Evolutionary conservation across 2,888 invertebrate species (phyloP).

Genomic region (Chloroclystis v-ata): DNA sequence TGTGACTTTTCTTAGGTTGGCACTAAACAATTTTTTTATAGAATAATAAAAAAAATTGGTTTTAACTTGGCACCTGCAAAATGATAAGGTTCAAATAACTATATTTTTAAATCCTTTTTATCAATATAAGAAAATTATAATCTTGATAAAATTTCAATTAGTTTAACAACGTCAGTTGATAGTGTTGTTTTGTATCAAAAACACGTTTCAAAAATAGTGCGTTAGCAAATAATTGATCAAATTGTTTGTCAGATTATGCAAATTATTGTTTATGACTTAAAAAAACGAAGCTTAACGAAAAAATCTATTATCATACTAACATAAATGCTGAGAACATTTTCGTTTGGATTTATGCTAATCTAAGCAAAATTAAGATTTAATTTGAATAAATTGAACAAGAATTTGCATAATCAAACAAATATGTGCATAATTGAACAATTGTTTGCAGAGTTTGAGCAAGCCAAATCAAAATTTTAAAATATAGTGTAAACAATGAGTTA

Average conservation of each 20-base stretch:
- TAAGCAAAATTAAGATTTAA: no score
- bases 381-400: background rate
- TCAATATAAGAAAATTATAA: background rate
- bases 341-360: no score
- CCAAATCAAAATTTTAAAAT: background rate
- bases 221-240: background rate
- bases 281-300: no score
- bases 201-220: background rate
- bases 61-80: no score
- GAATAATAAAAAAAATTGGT: no score
- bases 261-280: no score
- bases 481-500: conserved; percentile 6
- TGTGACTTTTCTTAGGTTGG: no score
- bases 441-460: background rate
- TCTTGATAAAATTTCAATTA: background rate
- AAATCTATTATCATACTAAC: no score
- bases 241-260: no score
- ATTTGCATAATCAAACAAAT: background rate
- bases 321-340: no score
- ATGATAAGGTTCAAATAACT: background rate
- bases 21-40: no score
- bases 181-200: background rate
- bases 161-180: background rate
- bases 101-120: background rate
- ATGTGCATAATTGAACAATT: background rate